phyloP scores from a whole-genome alignment of 2,888 invertebrate species.

The Parapristionchus giblindavisi region DNA sequence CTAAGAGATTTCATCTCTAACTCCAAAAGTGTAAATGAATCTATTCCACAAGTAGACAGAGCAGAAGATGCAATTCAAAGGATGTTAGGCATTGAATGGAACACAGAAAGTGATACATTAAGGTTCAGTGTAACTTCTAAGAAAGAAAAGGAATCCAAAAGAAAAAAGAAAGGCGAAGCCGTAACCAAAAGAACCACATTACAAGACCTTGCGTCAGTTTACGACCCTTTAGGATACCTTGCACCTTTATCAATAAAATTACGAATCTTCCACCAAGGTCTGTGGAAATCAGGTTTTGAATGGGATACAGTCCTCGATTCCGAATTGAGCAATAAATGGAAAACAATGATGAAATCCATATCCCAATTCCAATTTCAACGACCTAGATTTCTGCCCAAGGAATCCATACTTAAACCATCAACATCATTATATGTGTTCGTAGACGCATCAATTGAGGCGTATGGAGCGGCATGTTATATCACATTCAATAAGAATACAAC shows the following conservation, averaged over 20 bases:
- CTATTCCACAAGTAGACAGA: background rate
- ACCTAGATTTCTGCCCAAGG: background rate
- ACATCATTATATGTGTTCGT: background rate
- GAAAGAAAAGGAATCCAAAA: no score
- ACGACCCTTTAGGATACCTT: constrained; percentile 5
- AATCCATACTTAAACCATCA: background rate
- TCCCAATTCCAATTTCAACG: background rate
- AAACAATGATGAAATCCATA: background rate
- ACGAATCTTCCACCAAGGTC: background rate
- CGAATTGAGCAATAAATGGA: background rate
- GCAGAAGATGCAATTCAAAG: background rate
- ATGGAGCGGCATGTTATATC: background rate
- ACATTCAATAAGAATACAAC: background rate
- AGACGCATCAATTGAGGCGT: background rate
- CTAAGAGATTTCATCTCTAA: constrained; percentile 24
- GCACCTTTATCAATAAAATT: background rate
- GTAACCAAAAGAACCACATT: no score
- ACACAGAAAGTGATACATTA: background rate
- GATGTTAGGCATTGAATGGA: background rate
- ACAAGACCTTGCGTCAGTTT: background rate
- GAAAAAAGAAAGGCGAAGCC: background rate
- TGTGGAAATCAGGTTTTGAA: background rate
- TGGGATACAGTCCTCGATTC: background rate
- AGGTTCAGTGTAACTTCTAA: no score
- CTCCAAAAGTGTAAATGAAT: background rate